These are phyloP conservation scores for Sceliomorpha sp. DNA, from an alignment of 2,888 invertebrate species.

Conservation along the genomic window DNA sequence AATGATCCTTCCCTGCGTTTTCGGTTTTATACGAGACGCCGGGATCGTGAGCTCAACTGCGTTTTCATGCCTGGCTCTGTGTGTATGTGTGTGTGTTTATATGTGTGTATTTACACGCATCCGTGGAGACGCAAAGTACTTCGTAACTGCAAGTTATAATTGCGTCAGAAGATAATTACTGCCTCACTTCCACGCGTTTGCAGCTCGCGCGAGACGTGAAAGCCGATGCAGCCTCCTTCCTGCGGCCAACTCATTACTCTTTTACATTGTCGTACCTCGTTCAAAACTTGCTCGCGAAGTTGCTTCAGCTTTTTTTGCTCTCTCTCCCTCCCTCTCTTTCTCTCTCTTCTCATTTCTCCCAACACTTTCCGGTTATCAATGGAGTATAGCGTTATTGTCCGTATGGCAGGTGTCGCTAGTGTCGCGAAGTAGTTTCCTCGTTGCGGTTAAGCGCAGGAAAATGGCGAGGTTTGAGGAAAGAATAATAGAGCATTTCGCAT, in stretches of 20 bases:
- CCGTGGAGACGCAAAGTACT: slow-evolving; percentile 32
- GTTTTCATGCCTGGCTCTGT: no score
- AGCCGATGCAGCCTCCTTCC: slow-evolving; percentile 38
- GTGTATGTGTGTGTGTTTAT: no score
- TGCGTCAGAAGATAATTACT: slow-evolving; percentile 66
- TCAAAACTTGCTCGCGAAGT: slow-evolving; percentile 48
- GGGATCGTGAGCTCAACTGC: no score
- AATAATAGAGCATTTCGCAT: no score
- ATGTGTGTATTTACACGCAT: slow-evolving; percentile 32
- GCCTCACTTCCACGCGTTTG: slow-evolving; percentile 49
- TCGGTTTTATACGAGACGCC: no score
- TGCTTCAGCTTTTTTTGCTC: no score
- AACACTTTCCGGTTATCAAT: slow-evolving; percentile 44
- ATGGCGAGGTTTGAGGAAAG: no score
- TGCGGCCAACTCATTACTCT: slow-evolving; percentile 49
- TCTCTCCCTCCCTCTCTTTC: no score
- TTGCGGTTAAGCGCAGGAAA: no score
- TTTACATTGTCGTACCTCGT: slow-evolving; percentile 42
- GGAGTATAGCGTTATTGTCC: slow-evolving; percentile 29
- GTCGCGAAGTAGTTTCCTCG: slow-evolving; percentile 2
- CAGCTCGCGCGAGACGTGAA: slow-evolving; percentile 38
- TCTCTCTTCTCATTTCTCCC: slow-evolving; percentile 40
- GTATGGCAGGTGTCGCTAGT: slow-evolving; percentile 19
- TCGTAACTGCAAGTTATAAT: slow-evolving; percentile 67
- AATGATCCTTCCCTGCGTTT: no score